Evolutionary conservation across 2,797 vertebrate species (phyloP).

Genomic region (Cynodonichthys magdalenae): DNA sequence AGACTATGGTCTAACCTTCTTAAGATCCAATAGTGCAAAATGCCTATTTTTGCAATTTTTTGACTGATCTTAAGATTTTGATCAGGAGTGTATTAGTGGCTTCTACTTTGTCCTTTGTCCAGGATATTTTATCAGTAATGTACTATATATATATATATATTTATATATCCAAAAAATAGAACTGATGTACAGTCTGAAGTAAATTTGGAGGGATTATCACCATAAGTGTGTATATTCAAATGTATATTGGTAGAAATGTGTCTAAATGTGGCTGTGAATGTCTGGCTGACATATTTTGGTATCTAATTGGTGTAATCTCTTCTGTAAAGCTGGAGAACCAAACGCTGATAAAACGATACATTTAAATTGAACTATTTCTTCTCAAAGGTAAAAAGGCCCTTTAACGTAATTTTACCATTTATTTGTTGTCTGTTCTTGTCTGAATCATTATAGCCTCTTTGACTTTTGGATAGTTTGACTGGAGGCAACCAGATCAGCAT

Average conservation of each 20-base stretch:
- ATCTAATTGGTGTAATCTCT: constrained; percentile 76
- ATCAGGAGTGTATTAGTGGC: neutral
- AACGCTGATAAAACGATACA: constrained; percentile 74
- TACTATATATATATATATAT: too few species aligned
- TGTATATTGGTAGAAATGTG: constrained; percentile 5
- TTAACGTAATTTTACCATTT: constrained; percentile 71
- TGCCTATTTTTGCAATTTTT: too few species aligned
- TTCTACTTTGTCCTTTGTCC: neutral
- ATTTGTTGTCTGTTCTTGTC: constrained; percentile 78
- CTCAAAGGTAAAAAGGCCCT: constrained; percentile 69
- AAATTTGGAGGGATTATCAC: too few species aligned
- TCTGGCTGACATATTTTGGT: constrained; percentile 65
- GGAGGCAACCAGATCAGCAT: constrained; percentile 79
- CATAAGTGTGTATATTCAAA: constrained; percentile 7
- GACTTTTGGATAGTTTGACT: constrained; percentile 75
- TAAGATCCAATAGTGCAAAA: too few species aligned
- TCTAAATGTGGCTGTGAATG: neutral
- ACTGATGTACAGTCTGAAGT: neutral
- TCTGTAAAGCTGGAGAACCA: constrained; percentile 64
- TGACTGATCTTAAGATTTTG: too few species aligned
- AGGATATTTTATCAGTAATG: neutral
- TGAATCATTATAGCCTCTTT: constrained; percentile 67
- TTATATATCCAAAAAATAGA: too few species aligned
- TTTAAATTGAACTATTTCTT: constrained; percentile 81
- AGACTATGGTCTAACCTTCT: too few species aligned